Evolutionary conservation across 2,797 vertebrate species (phyloP), one percentile per base, ranked within the genome.

Genomic region (Lepus townsendii): DNA sequence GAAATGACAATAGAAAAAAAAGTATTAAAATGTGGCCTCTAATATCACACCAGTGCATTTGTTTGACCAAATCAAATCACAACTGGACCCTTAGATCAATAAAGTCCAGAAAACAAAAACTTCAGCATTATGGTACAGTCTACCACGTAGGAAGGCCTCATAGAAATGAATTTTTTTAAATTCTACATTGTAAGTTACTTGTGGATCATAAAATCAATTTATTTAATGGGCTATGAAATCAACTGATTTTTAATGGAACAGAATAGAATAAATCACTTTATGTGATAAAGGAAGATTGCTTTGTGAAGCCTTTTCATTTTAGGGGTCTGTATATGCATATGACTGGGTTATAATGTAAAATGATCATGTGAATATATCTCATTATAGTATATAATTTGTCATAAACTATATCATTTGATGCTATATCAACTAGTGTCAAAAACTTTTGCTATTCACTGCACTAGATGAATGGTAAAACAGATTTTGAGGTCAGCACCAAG

Each of bases 161-260:
- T 93, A 91, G 12, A 89, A 93, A 76, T 82, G 47, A 11, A 92
- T 87, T 93, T 96, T 84, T 91, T 72, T 86, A 90, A 94, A 73
- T 90, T 92, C 76, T 62, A 63, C 22, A 60, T 89, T 88, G 86
- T 22, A 95, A 89, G 94, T 95, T 72, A 95, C 72, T 92, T 57
- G 16, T 30, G 26, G n/a, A 24, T 96, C 76, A 94, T 92, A 95
- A 93, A 94, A 80, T 91, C 91, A 91, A 72, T 95, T 94, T 94
- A 82, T 95, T 89, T 95, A 96, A 96, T 96, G 60, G 26, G 17
- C 57, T 73, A 69, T 88, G 52, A 95, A 96, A 90, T 94, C 52
- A 93, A 92, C 24, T 80, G 77, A 91, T 83, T 92, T 94, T 96
- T 96, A 95, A 94, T 91, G 80, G 93, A 96, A 88, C 92, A 38